These are phyloP conservation scores for Mesorhabditis spiculigera DNA, from an alignment of 2,888 invertebrate genomes.

Conservation along the genomic window DNA sequence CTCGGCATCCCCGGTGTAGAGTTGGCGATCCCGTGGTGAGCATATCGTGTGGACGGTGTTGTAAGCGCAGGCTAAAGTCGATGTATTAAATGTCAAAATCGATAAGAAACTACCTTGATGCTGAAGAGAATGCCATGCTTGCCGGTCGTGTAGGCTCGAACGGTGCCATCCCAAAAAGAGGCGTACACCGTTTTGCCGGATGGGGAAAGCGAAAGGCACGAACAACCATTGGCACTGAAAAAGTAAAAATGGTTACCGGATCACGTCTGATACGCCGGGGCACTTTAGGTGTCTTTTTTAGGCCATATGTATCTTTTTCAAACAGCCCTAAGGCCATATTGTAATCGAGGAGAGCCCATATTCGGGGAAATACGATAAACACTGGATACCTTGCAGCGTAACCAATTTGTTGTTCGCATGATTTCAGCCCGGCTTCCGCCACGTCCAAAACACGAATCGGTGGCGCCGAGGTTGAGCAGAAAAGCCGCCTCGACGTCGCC, in stretches of 20 bases:
- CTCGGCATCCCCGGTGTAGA: no score
- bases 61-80: no score
- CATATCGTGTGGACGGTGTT: no score
- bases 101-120: not conserved
- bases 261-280: no score
- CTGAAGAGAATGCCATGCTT: not conserved
- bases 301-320: not conserved
- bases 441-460: not conserved
- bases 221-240: not conserved
- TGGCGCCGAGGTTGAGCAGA: not conserved
- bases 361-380: no score
- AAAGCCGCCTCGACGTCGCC: not conserved
- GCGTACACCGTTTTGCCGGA: conserved; percentile 1
- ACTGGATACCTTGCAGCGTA: not conserved
- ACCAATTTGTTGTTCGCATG: not conserved
- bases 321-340: not conserved
- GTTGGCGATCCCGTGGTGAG: no score
- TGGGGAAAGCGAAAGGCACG: not conserved
- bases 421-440: not conserved
- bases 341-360: no score
- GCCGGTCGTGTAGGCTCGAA: not conserved
- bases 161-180: not conserved
- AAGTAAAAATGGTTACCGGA: not conserved
- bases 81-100: not conserved
- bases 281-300: not conserved